Base-by-base conservation (phyloP, 2,797 vertebrate species). In the Sebastes iracundus region DNA sequence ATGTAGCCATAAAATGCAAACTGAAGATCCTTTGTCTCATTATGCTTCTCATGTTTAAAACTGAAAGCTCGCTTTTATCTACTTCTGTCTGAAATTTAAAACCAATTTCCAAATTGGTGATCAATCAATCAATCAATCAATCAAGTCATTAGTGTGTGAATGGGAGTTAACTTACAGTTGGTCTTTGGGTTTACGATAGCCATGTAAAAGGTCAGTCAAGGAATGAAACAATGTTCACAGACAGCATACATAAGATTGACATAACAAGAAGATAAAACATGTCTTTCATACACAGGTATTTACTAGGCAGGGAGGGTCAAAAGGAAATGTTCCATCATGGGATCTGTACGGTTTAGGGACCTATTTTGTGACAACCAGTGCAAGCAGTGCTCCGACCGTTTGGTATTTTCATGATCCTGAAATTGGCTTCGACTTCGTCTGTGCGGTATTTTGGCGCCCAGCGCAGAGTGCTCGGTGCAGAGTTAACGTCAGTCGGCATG, bases 171-270 rank as follows among this genome's bases (percentile, higher is more conserved):
- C 94, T 94, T 72, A 95, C 94, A 87, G 83, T 46, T 99, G 98
- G 92, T 98, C 97, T 91, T 97, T 99, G 32, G 98, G 98, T 95
- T 99, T 99, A 78, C 98, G 96, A 89, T 96, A 97, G 70, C 98
- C 98, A 98, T 99, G 96, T 99, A 88, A 53, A 81, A 65, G 9
- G 46, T 75, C 2, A 77, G 96, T 98, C 92, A 98, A 98, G 96
- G 96, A 96, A 94, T 83, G 38, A 59, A 70, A 30, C 58, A 7
- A 6, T 9, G 7, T 33, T 82, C 0, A 9, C 2, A 70, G 27
- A 49, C 25, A 75, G 1, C 1, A 73, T 20, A 16, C 25, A 62
- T n/a, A n/a, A n/a, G n/a, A n/a, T n/a, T n/a, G n/a, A n/a, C n/a
- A n/a, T n/a, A n/a, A n/a, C 2, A 42, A 53, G 9, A 35, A 5